phyloP scores from a whole-genome alignment of 53 echinoderm and acorn worm genomes.

The Stichopus horrens region DNA sequence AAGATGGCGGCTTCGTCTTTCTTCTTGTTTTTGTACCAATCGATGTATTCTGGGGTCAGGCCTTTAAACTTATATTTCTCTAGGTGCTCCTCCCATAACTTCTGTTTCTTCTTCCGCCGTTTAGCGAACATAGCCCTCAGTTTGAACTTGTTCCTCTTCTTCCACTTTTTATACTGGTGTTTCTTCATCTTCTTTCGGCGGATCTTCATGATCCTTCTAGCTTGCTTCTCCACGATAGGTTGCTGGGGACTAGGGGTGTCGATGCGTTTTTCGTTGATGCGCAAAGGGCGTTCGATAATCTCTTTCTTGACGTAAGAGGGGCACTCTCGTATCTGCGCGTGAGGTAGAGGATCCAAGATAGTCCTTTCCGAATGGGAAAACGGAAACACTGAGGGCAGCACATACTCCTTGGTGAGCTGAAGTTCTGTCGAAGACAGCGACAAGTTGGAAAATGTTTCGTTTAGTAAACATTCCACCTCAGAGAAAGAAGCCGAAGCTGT shows the following conservation, averaged over 20 bases:
- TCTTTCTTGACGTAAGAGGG: not conserved
- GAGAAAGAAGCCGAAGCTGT: not conserved
- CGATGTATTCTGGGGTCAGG: conserved; percentile 28
- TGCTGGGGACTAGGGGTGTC: not conserved
- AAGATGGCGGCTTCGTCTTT: conserved; percentile 14
- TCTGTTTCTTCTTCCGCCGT: conserved; percentile 35
- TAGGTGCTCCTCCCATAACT: conserved; percentile 19
- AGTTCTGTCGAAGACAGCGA: conserved; percentile 12
- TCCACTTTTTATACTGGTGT: conserved; percentile 28
- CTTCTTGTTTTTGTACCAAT: not conserved
- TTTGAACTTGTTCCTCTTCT: conserved; percentile 44
- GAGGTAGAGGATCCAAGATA: conserved; percentile 25
- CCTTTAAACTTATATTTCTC: conserved; percentile 28
- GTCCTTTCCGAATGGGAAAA: not conserved
- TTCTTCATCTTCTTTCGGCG: conserved; percentile 37
- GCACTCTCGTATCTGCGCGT: conserved; percentile 11
- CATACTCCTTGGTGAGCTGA: conserved; percentile 33
- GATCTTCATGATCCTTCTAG: conserved; percentile 22
- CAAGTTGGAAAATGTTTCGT: conserved; percentile 8
- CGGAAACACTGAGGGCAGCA: conserved; percentile 29
- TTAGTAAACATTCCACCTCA: not conserved
- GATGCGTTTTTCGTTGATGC: not conserved
- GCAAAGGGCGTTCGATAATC: conserved; percentile 12
- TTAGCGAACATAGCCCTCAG: conserved; percentile 14
- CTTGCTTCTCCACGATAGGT: conserved; percentile 2